Evolutionary conservation across 2,113 vertebrate species (phyloP), one percentile per base, ranked within the genome.

Genomic region (Meleagris gallopavo): DNA sequence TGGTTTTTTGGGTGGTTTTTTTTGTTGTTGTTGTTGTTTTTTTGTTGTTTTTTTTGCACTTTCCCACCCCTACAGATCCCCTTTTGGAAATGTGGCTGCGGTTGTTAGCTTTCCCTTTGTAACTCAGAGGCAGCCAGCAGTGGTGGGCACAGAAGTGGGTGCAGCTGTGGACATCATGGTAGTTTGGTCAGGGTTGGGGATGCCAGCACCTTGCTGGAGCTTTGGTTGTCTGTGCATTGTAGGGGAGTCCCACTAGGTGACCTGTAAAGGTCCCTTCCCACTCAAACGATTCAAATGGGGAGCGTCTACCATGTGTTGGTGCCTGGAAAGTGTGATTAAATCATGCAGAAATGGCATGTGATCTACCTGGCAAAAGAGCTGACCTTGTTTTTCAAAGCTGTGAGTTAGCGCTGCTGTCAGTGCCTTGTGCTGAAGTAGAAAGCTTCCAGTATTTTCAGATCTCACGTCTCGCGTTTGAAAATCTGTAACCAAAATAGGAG

Each of bases 341-440:
- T 45, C 25, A 24, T 78, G 57, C 83, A 86, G 34, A 75, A 84
- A 54, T 2, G 2, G 10, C 62, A 50, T 71, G 43, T 88, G 61
- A 52, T 73, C 18, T 94, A 93, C 88, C 65, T 92, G 79, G 73
- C 57, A 91, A 84, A 89, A 38, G 43, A 78, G n/a, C 13, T 90
- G 83, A 78, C 50, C 15, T 62, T 54, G 64, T 65, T 85, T 67
- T n/a, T 48, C 10, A 1, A 57, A 91, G 69, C 72, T 18, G 75
- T 85, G 75, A 58, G 32, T 94, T 94, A 52, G 40, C 36, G n/a
- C 60, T 94, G 70, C 52, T 80, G 41, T 83, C 73, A 40, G 41
- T 41, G 48, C 74, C 36, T 81, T 86, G 52, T 27, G 25, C 29
- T 34, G 60, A 58, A 88, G 38, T 24, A 86, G 64, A 18, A 90